These are phyloP conservation scores for Papilio polytes DNA, from an alignment of 1,140 invertebrate species.

Conservation along the genomic window DNA sequence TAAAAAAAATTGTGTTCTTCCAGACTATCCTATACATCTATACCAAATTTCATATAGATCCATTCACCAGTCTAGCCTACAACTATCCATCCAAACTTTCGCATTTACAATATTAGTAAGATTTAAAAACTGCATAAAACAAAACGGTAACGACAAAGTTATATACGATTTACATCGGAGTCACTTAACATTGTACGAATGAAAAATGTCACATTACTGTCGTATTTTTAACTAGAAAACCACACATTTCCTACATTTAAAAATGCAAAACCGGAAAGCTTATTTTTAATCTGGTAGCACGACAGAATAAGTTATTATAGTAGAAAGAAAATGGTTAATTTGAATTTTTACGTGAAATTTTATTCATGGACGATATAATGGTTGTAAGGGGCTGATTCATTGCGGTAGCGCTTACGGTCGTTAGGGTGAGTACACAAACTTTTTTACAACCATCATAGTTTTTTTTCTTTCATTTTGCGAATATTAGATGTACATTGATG, in stretches of 20 bases:
- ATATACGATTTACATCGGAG: too few relatives aligned
- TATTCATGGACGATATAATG: constrained; percentile 23
- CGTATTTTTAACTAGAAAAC: not conserved
- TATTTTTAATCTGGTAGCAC: constrained; percentile 19
- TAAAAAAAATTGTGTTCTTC: too few relatives aligned
- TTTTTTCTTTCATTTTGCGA: not conserved
- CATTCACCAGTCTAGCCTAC: too few relatives aligned
- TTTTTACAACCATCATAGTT: not conserved
- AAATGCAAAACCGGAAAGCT: constrained; percentile 18
- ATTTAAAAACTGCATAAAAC: too few relatives aligned
- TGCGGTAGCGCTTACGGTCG: not conserved
- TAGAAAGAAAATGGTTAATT: constrained; percentile 23
- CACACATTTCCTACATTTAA: constrained; percentile 3
- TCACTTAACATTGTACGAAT: not conserved
- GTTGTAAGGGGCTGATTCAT: not conserved
- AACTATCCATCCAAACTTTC: too few relatives aligned
- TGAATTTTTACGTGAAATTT: constrained; percentile 26
- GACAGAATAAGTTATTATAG: constrained; percentile 19
- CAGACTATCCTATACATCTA: too few relatives aligned
- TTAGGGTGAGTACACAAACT: not conserved
- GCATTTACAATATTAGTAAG: too few relatives aligned
- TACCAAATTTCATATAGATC: too few relatives aligned
- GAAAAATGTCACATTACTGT: not conserved
- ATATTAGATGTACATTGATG: not conserved
- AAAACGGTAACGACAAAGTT: too few relatives aligned